phyloP scores from a whole-genome alignment of 2,888 invertebrate genomes.

The Drosophila ezoana region DNA sequence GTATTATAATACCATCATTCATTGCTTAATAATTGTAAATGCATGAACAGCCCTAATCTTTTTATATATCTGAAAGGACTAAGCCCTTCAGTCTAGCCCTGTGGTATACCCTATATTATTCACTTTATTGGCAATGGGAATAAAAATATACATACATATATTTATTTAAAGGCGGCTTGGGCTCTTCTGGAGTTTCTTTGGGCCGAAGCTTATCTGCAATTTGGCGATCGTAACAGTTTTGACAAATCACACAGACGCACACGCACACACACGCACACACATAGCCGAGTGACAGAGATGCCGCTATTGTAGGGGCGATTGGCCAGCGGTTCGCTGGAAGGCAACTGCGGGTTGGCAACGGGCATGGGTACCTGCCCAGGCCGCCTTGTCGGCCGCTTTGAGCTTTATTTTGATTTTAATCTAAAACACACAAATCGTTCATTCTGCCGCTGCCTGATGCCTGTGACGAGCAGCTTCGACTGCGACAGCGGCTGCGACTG shows the following conservation, averaged over 20 bases:
- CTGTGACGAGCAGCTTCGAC: slow-evolving; percentile 45
- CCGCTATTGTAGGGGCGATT: slow-evolving; percentile 48
- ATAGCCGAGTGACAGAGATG: slow-evolving; percentile 45
- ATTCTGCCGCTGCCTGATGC: slow-evolving; percentile 59
- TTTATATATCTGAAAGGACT: background rate
- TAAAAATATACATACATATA: background rate
- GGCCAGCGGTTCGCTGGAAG: slow-evolving; percentile 9
- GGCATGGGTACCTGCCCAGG: slow-evolving; percentile 53
- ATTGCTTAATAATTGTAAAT: too few relatives aligned
- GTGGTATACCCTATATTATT: slow-evolving; percentile 1
- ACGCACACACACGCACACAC: slow-evolving; percentile 21
- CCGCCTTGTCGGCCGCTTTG: slow-evolving; percentile 66
- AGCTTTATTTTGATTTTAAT: slow-evolving; percentile 80
- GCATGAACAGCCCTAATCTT: too few relatives aligned
- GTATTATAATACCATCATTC: too few relatives aligned
- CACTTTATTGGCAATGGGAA: slow-evolving; percentile 20
- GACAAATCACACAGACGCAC: slow-evolving; percentile 70
- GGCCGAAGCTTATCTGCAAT: slow-evolving; percentile 64
- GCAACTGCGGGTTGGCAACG: background rate
- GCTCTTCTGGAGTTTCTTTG: slow-evolving; percentile 19
- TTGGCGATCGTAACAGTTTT: slow-evolving; percentile 80
- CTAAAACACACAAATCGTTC: slow-evolving; percentile 81
- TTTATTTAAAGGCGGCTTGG: slow-evolving; percentile 28
- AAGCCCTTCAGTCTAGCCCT: background rate
- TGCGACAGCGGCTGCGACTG: slow-evolving; percentile 41